phyloP scores from a whole-genome alignment of 1,140 invertebrate genomes.

The Drosophila eugracilis region DNA sequence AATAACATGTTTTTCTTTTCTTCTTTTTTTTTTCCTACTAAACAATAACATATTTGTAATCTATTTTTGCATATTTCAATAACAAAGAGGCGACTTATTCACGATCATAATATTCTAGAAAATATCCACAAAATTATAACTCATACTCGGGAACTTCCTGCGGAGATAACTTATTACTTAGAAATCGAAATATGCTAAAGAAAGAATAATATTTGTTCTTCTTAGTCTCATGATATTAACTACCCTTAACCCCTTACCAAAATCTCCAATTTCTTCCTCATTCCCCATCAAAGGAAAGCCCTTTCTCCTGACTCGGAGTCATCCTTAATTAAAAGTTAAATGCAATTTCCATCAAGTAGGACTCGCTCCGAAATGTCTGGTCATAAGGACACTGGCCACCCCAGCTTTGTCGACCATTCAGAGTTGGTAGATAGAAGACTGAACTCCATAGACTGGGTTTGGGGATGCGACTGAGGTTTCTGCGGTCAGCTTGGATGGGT shows the following conservation, averaged over 20 bases:
- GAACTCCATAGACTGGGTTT: background rate
- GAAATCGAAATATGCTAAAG: too few species aligned
- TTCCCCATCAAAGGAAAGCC: background rate
- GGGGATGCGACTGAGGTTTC: conserved; percentile 65
- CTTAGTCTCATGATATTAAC: too few species aligned
- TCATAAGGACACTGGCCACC: background rate
- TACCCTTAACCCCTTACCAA: background rate
- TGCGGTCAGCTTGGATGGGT: conserved; percentile 55
- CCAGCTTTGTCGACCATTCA: conserved; percentile 13
- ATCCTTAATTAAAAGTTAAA: conserved; percentile 55
- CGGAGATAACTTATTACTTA: background rate
- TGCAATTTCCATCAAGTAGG: conserved; percentile 33
- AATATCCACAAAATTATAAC: background rate
- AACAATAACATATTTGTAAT: conserved; percentile 1
- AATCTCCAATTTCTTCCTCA: background rate
- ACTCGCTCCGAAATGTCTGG: conserved; percentile 22
- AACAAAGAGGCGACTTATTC: background rate
- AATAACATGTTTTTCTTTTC: background rate
- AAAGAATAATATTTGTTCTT: too few species aligned
- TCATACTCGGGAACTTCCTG: background rate
- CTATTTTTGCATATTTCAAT: background rate
- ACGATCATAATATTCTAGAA: background rate
- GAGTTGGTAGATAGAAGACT: conserved; percentile 11
- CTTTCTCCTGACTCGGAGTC: background rate
- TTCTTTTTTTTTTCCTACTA: conserved; percentile 1